Conservation (phyloP, 2,888 invertebrate species). For the Noctua janthe region DNA sequence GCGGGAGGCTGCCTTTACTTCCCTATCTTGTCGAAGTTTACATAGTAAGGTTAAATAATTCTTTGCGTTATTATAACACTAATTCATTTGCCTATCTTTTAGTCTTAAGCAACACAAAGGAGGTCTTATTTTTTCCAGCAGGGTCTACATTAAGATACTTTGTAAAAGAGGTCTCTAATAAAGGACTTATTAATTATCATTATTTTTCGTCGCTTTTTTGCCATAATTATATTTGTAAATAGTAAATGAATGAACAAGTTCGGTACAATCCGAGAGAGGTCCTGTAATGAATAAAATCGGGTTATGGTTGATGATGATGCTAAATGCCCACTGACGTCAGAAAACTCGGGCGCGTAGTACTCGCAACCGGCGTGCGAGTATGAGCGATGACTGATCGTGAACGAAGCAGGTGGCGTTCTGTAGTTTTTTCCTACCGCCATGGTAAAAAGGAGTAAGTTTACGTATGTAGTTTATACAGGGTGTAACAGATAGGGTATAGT, state of each 20-base stretch:
- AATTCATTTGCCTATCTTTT: background rate
- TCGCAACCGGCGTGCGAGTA: background rate
- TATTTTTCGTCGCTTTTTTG: background rate
- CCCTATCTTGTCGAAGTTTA: background rate
- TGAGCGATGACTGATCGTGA: background rate
- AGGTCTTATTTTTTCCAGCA: constrained; percentile 1
- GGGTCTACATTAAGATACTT: background rate
- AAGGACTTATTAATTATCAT: background rate
- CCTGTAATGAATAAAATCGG: background rate
- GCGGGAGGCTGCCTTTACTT: constrained; percentile 11
- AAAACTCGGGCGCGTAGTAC: background rate
- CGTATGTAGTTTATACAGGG: background rate
- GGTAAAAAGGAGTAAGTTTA: background rate
- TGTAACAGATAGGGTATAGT: no score
- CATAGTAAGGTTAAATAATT: constrained; percentile 3
- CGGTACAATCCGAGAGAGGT: background rate
- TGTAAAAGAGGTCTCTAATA: background rate
- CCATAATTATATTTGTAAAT: background rate
- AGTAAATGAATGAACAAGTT: background rate
- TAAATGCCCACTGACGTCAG: background rate
- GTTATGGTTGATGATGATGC: background rate
- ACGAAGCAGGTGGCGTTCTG: background rate
- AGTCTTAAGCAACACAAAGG: background rate
- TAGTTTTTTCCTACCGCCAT: background rate
- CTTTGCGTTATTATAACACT: background rate